Base-by-base conservation (phyloP, 2,888 invertebrate genomes). In the Callosobruchus maculatus region DNA sequence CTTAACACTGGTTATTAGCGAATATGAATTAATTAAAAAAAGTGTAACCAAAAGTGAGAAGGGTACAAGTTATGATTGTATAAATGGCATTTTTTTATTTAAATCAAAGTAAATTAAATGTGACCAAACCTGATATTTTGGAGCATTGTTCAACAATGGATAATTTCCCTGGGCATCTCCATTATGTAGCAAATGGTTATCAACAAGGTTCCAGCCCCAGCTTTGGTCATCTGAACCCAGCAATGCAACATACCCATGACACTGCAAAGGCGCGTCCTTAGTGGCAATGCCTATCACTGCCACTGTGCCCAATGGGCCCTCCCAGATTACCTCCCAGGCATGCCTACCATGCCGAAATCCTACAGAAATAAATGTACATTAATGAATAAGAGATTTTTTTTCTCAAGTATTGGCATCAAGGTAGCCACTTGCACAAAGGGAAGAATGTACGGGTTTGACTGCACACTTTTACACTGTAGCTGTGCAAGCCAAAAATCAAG, bases 181-280 rank as follows among this genome's bases (percentile, higher is more conserved):
- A 90, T 98, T 97, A 87, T 99, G 98, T 82, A 98, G 89, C 80
- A 99, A 91, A 88, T 96, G 94, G 89, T 98, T 99, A 88, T 99
- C 98, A 72, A 99, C 98, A 82, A 99, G 90, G 90, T 99, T 99
- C 99, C 99, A 99, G 20, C 99, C 99, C 99, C 99, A 99, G 84
- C 97, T 98, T 86, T 98, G 95, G 86, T 97, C 96, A 88, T 99
- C 97, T 4, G 96, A 95, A 31, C 99, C 99, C 77, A 99, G 88
- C 75, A 99, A 89, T 9, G 98, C 95, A 72, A 98, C 95, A 89
- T 99, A 99, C 73, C 99, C 98, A 83, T 95, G 96, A 86, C 96
- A 96, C 86, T 98, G 96, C 77, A 98, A 89, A 67, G 96, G 92
- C 13, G 98, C 97, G 85, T 98, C 97, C 88, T 95, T 96, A 0